A percentile compares a stretch with the other conserved stretches of the same genome.
These are phyloP conservation scores for Serinus canaria DNA, from an alignment of 2,113 vertebrate genomes.

Conservation along the genomic window DNA sequence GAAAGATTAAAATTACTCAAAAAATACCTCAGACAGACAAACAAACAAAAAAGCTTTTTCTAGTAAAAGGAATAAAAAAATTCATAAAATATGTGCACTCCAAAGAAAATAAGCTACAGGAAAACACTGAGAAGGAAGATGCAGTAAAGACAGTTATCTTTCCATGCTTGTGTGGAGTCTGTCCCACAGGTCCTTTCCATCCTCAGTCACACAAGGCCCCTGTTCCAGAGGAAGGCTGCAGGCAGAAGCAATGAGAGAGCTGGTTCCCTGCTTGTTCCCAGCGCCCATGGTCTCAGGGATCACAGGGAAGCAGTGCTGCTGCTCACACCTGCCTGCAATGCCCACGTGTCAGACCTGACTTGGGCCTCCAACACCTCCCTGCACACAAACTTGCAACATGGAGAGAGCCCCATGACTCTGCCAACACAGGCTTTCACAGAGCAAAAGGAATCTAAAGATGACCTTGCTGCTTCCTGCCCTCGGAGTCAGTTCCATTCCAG, in stretches of 20 bases:
- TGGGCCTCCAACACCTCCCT: background rate
- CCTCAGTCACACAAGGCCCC: fast-evolving
- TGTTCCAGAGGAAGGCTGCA: background rate
- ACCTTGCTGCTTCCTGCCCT: background rate
- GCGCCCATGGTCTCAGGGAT: fast-evolving
- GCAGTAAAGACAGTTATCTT: background rate
- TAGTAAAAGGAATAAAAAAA: background rate
- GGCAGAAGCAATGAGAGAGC: background rate
- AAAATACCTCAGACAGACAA: background rate
- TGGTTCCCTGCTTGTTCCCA: background rate
- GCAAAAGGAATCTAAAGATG: background rate
- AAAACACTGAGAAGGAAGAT: background rate
- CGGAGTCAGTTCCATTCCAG: background rate
- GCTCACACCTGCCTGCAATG: background rate
- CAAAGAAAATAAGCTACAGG: background rate
- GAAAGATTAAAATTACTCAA: background rate
- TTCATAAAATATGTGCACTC: background rate
- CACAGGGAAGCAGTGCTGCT: background rate
- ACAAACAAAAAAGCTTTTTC: background rate
- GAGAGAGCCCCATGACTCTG: background rate
- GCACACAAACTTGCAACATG: background rate
- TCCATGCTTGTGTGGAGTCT: background rate
- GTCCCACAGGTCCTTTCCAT: background rate
- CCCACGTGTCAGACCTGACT: background rate
- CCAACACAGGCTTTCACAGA: background rate